These are phyloP conservation scores for Melanotaenia nigrans DNA, from an alignment of 2,797 vertebrate species.

Conservation along the genomic window DNA sequence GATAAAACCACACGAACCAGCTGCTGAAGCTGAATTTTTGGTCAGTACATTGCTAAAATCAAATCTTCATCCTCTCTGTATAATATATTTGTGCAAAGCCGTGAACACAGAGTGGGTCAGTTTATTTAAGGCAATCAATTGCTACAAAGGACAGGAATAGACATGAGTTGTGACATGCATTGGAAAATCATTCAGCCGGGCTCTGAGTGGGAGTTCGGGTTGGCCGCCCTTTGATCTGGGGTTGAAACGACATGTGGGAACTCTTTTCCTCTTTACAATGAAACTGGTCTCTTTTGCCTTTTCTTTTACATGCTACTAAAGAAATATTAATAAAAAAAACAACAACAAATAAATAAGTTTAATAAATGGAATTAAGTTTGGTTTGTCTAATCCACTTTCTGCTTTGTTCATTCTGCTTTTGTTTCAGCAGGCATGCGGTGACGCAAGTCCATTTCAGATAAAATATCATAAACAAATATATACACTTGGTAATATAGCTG, in stretches of 20 bases:
- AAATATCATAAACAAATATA: conserved; percentile 81
- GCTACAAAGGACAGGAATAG: conserved; percentile 56
- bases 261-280: conserved; percentile 1
- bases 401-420: conserved; percentile 65
- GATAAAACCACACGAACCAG: not conserved
- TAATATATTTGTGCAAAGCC: conserved; percentile 31
- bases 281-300: conserved; percentile 29
- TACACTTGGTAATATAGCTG: conserved; percentile 69
- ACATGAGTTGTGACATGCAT: conserved; percentile 49
- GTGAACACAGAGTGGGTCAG: conserved; percentile 40
- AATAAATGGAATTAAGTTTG: conserved; percentile 47
- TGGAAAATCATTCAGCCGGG: conserved; percentile 35
- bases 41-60: no score
- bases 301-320: conserved; percentile 62
- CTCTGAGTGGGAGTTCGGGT: conserved; percentile 9
- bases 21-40: not conserved
- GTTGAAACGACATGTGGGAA: conserved; percentile 34
- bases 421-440: conserved; percentile 83
- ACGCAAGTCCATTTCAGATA: conserved; percentile 69
- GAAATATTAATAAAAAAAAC: conserved; percentile 34
- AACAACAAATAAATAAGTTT: conserved; percentile 65
- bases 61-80: not conserved
- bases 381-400: conserved; percentile 50
- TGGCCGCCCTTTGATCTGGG: conserved; percentile 16
- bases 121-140: conserved; percentile 70